Base-by-base conservation (phyloP, 2,888 invertebrate species). In the Azorinus chamasolen region DNA sequence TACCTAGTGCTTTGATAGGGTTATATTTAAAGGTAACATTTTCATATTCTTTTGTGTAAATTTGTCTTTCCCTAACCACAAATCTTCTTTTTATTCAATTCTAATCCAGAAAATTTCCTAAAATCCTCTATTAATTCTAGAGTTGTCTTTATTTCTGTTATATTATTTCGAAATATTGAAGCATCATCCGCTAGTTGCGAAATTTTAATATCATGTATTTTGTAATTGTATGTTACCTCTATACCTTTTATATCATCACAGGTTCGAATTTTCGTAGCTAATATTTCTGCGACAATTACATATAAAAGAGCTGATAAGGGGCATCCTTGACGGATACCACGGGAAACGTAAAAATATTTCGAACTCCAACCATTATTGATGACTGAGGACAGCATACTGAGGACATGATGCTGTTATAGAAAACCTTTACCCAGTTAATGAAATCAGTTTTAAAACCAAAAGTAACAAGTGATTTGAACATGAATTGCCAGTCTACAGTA, bases 261-360 rank as follows among this genome's bases (percentile, higher is more conserved):
- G 8, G 16, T 37, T 18, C 18, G 5, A 6, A 55, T n/a, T 37
- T 55, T 55, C 20, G 6, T 55, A 1, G 55, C 55, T n/a, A 55
- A 20, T 6, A 39, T 55, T 55, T 55, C 55, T 2, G 55, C 55
- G n/a, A 37, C 22, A 39, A 55, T 20, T 16, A 37, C 18, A 55
- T 14, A 55, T 4, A 55, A 14, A 8, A 55, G 5, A 53, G 53
- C 53, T 2, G 32, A 53, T 3, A 53, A n/a, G 8, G 53, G 53
- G 27, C 53, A 53, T 27, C 55, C 55, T 39, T 39, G 55, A 8
- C 39, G 6, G 16, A 55, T 39, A 1, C 55, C 55, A 10, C 55
- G 37, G 1, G n/a, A 20, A 2, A 55, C n/a, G 5, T 39, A n/a
- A 2, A 20, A 37, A 55, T 8, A 20, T 14, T 55, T 20, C 18